phyloP scores from a whole-genome alignment of 2,113 vertebrate species.

The Antechinus flavipes region DNA sequence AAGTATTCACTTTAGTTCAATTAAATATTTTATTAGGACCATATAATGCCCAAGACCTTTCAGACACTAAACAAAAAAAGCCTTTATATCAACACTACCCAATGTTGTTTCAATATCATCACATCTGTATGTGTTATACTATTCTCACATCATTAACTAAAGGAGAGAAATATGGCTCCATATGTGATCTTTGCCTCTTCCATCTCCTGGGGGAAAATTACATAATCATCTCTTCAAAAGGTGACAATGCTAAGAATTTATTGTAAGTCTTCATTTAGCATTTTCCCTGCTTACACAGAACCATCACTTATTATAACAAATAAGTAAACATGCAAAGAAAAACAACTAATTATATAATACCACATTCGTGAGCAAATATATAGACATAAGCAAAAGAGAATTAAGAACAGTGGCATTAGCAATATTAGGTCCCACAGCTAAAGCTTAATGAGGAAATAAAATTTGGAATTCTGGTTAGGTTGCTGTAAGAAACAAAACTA shows the following conservation, averaged over 20 bases:
- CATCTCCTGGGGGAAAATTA: conserved; percentile 35
- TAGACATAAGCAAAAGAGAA: conserved; percentile 15
- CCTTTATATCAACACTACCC: conserved; percentile 22
- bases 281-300: neutral
- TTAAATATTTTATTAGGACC: neutral
- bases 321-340: neutral
- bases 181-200: conserved; percentile 29
- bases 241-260: neutral
- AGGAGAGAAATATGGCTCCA: conserved; percentile 40
- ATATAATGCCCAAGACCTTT: neutral
- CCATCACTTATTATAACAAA: neutral
- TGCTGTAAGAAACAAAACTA: conserved; percentile 45
- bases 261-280: neutral
- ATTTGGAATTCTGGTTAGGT: conserved; percentile 1
- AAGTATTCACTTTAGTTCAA: neutral
- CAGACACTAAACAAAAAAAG: neutral
- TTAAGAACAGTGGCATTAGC: neutral
- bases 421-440: conserved; percentile 10
- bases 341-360: neutral
- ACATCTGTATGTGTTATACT: neutral
- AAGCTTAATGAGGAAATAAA: neutral
- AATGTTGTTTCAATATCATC: conserved; percentile 21
- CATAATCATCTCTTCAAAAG: neutral
- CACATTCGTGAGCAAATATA: neutral
- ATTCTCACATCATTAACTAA: conserved; percentile 8